Evolutionary conservation across 1,140 invertebrate species (phyloP).

Genomic region (Adoxophyes honmai): DNA sequence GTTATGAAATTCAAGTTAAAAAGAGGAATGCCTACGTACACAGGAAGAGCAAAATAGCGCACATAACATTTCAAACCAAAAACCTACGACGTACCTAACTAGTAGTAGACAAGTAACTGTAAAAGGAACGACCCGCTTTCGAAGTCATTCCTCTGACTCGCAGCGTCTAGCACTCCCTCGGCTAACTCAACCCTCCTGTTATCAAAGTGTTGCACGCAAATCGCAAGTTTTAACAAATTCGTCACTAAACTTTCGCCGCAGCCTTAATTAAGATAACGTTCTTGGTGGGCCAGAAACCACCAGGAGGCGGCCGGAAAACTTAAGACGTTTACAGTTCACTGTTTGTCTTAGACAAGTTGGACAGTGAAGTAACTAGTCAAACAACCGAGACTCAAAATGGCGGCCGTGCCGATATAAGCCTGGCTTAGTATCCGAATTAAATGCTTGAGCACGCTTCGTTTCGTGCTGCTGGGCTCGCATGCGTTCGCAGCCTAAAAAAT

Average conservation of each 20-base stretch:
- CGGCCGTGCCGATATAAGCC: slow-evolving; percentile 33
- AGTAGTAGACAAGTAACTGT: no score
- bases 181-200: slow-evolving; percentile 17
- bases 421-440: slow-evolving; percentile 43
- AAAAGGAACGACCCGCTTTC: no score
- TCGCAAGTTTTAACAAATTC: slow-evolving; percentile 40
- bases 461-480: background rate
- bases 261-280: slow-evolving; percentile 50
- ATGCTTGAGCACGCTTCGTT: slow-evolving; percentile 35
- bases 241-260: slow-evolving; percentile 33
- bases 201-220: slow-evolving; percentile 23
- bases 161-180: slow-evolving; percentile 6
- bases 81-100: no score
- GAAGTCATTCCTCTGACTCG: no score
- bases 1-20: no score
- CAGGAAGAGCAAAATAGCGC: no score
- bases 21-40: no score
- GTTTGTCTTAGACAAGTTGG: slow-evolving; percentile 64
- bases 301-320: slow-evolving; percentile 25
- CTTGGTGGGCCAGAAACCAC: slow-evolving; percentile 31
- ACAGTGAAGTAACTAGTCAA: slow-evolving; percentile 59
- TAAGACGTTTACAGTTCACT: slow-evolving; percentile 50
- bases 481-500: slow-evolving; percentile 1
- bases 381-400: slow-evolving; percentile 32
- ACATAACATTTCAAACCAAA: no score